Conservation (phyloP, 2,797 vertebrate genomes). For the Eospalax fontanierii region DNA sequence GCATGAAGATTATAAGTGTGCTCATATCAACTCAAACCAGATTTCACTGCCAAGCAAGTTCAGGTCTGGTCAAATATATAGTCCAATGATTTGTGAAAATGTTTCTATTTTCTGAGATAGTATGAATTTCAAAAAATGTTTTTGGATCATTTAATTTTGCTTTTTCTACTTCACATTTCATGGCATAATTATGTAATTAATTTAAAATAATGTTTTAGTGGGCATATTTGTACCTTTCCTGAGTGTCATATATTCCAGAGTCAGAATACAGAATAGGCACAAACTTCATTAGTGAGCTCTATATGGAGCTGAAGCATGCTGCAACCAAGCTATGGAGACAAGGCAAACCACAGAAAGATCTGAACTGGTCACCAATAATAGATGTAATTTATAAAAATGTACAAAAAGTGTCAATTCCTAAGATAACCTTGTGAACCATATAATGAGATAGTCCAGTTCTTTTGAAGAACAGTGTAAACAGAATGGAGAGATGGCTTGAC, state of each 20-base stretch:
- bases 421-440: conserved; percentile 2
- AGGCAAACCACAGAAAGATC: background rate
- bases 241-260: background rate
- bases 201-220: background rate
- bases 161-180: background rate
- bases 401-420: background rate
- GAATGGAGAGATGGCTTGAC: too few species aligned
- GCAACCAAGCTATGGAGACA: background rate
- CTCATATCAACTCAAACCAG: background rate
- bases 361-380: background rate
- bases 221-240: background rate
- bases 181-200: background rate
- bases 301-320: background rate
- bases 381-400: background rate
- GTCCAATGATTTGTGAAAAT: background rate
- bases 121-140: conserved; percentile 27
- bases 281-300: background rate
- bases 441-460: background rate
- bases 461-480: conserved; percentile 1
- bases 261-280: background rate
- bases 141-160: conserved; percentile 1
- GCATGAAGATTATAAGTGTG: background rate
- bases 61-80: background rate
- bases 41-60: background rate
- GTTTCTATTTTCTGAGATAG: background rate